Conservation (phyloP, 2,113 vertebrate genomes). For the Lasiurus cinereus region DNA sequence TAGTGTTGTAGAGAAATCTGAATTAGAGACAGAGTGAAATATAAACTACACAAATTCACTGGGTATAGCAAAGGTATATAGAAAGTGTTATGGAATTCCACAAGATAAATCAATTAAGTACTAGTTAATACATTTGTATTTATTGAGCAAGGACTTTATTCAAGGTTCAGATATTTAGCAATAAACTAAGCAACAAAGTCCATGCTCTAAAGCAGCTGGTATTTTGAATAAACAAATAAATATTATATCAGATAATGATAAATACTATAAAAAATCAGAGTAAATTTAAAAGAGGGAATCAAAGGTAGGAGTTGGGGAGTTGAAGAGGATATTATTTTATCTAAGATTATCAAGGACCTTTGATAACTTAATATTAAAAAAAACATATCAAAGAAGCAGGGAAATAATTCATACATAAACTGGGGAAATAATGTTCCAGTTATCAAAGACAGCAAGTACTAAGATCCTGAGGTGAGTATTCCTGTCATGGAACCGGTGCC, state of each 20-base stretch:
- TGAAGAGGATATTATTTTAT: conserved; percentile 4
- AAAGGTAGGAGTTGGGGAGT: neutral
- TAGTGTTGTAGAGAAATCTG: neutral
- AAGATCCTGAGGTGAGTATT: neutral
- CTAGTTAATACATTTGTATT: neutral
- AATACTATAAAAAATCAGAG: neutral
- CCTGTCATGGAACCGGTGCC: neutral
- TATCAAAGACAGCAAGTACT: neutral
- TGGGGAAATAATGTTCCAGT: neutral
- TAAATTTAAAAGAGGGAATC: neutral
- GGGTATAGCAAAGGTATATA: neutral
- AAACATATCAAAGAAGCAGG: neutral
- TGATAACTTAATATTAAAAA: neutral
- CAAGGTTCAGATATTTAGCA: neutral
- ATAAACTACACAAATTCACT: neutral
- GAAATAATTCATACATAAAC: neutral
- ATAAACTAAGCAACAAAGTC: neutral
- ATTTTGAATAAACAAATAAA: conserved; percentile 27
- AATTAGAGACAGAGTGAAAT: neutral
- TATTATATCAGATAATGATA: neutral
- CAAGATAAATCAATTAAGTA: neutral
- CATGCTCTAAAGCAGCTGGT: neutral
- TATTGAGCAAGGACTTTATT: neutral
- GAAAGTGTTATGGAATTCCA: neutral
- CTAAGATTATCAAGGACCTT: neutral